These are phyloP conservation scores for Lordiphosa clarofinis DNA, from an alignment of 1,140 invertebrate species.

Conservation along the genomic window DNA sequence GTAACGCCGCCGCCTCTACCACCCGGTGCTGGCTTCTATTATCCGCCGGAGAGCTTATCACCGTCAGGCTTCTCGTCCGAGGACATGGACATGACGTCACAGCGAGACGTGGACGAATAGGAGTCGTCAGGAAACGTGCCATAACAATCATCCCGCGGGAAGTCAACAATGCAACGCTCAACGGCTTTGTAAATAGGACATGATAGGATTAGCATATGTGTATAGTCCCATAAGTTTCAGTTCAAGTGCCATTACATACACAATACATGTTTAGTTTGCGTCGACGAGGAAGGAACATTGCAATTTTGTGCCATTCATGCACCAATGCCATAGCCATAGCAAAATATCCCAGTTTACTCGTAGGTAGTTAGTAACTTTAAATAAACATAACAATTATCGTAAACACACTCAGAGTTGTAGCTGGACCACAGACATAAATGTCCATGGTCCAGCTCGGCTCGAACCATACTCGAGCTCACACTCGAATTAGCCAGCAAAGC, in stretches of 20 bases:
- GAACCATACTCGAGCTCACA: too few relatives aligned
- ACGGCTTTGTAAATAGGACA: slow-evolving; percentile 34
- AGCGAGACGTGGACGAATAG: slow-evolving; percentile 58
- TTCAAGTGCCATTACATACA: slow-evolving; percentile 69
- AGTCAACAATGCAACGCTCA: slow-evolving; percentile 5
- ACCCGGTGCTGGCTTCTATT: slow-evolving; percentile 34
- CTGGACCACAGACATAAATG: neutral
- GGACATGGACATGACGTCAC: slow-evolving; percentile 55
- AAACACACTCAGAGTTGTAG: slow-evolving; percentile 12
- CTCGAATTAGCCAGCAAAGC: too few relatives aligned
- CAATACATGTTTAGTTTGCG: slow-evolving; percentile 15
- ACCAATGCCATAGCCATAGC: slow-evolving; percentile 55
- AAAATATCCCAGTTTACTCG: slow-evolving; percentile 32
- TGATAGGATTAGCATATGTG: slow-evolving; percentile 22
- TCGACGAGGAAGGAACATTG: slow-evolving; percentile 26
- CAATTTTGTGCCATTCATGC: slow-evolving; percentile 64
- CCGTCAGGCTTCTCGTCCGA: slow-evolving; percentile 73
- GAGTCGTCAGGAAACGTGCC: slow-evolving; percentile 2
- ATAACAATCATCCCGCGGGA: slow-evolving; percentile 9
- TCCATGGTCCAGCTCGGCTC: neutral
- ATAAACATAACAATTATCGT: slow-evolving; percentile 13
- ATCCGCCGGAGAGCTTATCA: slow-evolving; percentile 73
- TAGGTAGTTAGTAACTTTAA: slow-evolving; percentile 45
- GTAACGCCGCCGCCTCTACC: too few relatives aligned
- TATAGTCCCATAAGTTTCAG: slow-evolving; percentile 60